Base-by-base conservation (phyloP, 2,888 invertebrate genomes). In the Mayetiola destructor region DNA sequence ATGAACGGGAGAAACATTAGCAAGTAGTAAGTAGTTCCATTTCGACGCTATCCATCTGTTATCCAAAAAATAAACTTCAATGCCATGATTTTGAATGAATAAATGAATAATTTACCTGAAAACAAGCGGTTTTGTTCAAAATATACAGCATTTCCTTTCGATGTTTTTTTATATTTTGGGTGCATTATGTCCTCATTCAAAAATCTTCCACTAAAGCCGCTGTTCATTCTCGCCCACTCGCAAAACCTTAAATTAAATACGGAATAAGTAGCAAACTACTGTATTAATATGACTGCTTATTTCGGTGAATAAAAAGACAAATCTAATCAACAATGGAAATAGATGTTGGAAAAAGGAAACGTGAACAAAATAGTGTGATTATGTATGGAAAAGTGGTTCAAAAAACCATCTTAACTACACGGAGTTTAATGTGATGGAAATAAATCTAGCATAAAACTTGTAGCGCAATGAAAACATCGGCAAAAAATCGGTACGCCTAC, bases 21-120 rank as follows among this genome's bases (percentile, higher is more conserved):
- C n/a, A n/a, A n/a, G n/a, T n/a, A n/a, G n/a, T n/a, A n/a, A n/a
- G n/a, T n/a, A n/a, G n/a, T n/a, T n/a, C n/a, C n/a, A n/a, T n/a
- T n/a, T n/a, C n/a, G n/a, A n/a, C n/a, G n/a, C n/a, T n/a, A n/a
- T n/a, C n/a, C n/a, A n/a, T n/a, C n/a, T n/a, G n/a, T n/a, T n/a
- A n/a, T n/a, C n/a, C n/a, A n/a, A n/a, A n/a, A n/a, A n/a, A n/a
- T n/a, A n/a, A n/a, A n/a, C n/a, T 48, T 27, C 48, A 48, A 8
- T 48, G 48, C 48, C 48, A 48, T 48, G 48, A 48, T 48, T 48
- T 48, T 16, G 27, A 48, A 48, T 48, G 48, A 48, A 48, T 48
- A 48, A 48, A 48, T 48, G 48, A 23, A 48, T 48, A 48, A 48
- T 48, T 48, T 48, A 48, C 48, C 48, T 48, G 27, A 12, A 48